Base-by-base conservation (phyloP, 2,888 invertebrate species). In the Ornithoptera priamus region DNA sequence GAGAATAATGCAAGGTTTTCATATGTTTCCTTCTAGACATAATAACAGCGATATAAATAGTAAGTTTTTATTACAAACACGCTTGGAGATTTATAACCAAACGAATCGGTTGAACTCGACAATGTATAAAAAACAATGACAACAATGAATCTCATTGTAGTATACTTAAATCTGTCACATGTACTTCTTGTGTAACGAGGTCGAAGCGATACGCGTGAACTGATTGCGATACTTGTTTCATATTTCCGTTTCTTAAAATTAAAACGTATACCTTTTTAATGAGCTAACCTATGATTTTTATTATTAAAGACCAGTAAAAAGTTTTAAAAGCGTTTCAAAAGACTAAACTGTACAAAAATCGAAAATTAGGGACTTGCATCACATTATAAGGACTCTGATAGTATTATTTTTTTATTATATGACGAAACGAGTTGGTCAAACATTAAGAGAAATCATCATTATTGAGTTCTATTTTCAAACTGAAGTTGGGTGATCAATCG, bases 121-220 rank as follows among this genome's bases (percentile, higher is more conserved):
- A 66, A 30, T 60, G 66, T 66, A 66, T n/a, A 42, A 62, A 67
- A 46, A 42, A 67, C 62, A 58, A 68, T 30, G 30, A 30, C 30
- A 59, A 68, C 58, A 68, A 68, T 50, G 63, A 20, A 59, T 22
- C 68, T 24, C 36, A 53, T 63, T 68, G 63, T 67, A 57, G 63
- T 67, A 57, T n/a, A 46, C 57, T 53, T 61, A 39, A 65, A 69
- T 65, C 64, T 59, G 65, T 69, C 65, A 61, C 59, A 65, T 65
- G n/a, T 50, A 68, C 30, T n/a, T 68, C 68, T 69, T 65, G 64
- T 64, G 68, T 69, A 69, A 69, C 64, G 8, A 65, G 56, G 65
- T 64, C 59, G 59, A 63, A 58, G n/a, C 57, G 58, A 72, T 60
- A 74, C 72, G 59, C 63, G 70, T 22, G 60, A 22, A 24, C 42